A percentile compares a stretch with the other conserved stretches of the same genome.
These are phyloP conservation scores for Pseudococcus jackbeardsleyi DNA, from an alignment of 2,888 invertebrate species.

Conservation along the genomic window DNA sequence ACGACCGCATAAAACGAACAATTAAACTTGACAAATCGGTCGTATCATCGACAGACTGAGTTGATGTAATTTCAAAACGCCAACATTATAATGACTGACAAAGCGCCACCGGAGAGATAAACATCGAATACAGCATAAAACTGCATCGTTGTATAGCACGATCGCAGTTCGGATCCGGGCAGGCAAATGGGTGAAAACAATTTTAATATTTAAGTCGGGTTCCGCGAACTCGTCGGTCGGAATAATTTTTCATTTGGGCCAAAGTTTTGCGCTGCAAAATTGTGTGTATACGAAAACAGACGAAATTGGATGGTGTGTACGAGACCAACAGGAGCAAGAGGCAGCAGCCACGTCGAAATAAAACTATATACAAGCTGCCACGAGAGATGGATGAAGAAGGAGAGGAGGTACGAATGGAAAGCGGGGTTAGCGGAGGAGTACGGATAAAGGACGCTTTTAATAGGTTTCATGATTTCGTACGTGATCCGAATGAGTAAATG, in stretches of 20 bases:
- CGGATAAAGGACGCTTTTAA: slow-evolving; percentile 38
- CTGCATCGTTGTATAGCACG: neutral
- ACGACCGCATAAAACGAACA: slow-evolving; percentile 10
- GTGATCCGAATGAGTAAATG: slow-evolving; percentile 31
- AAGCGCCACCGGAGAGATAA: neutral
- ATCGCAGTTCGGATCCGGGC: neutral
- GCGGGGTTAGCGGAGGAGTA: neutral
- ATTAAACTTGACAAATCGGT: slow-evolving; percentile 2
- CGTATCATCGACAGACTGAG: neutral
- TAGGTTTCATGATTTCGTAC: slow-evolving; percentile 55
- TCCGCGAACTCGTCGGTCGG: slow-evolving; percentile 42
- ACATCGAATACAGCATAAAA: neutral
- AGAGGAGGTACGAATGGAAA: neutral
- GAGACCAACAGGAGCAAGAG: neutral
- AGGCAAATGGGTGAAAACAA: slow-evolving; percentile 19
- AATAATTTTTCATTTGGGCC: slow-evolving; percentile 50
- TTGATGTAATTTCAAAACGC: neutral
- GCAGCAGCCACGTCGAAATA: neutral
- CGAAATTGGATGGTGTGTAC: slow-evolving; percentile 11
- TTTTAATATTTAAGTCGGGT: slow-evolving; percentile 53
- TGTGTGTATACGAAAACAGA: slow-evolving; percentile 17
- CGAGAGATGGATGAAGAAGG: neutral
- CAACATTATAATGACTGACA: neutral
- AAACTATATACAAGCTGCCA: neutral
- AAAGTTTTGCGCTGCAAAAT: slow-evolving; percentile 12